Percentiles rank a stretch among this genome's conserved stretches.
These are phyloP conservation scores for Eubasilissa regina DNA, from an alignment of 1,140 invertebrate species.

Conservation along the genomic window DNA sequence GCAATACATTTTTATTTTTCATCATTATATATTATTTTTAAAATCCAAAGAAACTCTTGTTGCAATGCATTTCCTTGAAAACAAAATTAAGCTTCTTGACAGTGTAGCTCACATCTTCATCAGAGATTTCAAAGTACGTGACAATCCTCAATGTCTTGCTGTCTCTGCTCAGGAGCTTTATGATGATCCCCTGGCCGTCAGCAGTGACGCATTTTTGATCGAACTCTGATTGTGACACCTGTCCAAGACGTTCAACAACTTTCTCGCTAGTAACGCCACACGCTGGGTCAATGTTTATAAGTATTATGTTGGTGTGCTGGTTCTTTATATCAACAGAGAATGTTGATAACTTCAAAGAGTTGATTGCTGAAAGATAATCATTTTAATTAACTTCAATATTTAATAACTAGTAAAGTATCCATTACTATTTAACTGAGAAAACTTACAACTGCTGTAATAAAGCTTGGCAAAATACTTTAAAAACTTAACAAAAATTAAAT, in stretches of 20 bases:
- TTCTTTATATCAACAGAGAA: conserved; percentile 78
- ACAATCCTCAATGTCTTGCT: conserved; percentile 76
- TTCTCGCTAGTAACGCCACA: conserved; percentile 69
- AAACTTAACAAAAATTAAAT: no score
- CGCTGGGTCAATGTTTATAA: conserved; percentile 74
- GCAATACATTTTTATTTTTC: not conserved
- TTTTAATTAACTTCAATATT: not conserved
- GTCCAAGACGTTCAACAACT: conserved; percentile 74
- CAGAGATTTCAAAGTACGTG: conserved; percentile 78
- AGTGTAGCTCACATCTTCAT: conserved; percentile 76
- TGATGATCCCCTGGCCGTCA: conserved; percentile 68
- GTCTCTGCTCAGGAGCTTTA: conserved; percentile 74
- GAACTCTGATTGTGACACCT: conserved; percentile 73
- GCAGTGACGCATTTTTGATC: conserved; percentile 69
- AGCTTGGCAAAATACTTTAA: no score
- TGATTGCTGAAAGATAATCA: conserved; percentile 74
- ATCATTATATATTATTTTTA: not conserved
- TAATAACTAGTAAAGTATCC: no score
- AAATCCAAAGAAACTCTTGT: conserved; percentile 44
- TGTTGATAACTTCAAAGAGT: conserved; percentile 71
- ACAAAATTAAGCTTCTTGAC: conserved; percentile 77
- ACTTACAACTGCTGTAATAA: no score
- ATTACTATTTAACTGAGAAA: no score
- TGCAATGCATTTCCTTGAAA: conserved; percentile 73
- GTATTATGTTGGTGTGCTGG: conserved; percentile 86